A percentile compares a stretch with the other conserved stretches of the same genome.
phyloP scores from a whole-genome alignment of 2,113 vertebrate genomes.

The Chitala chitala region DNA sequence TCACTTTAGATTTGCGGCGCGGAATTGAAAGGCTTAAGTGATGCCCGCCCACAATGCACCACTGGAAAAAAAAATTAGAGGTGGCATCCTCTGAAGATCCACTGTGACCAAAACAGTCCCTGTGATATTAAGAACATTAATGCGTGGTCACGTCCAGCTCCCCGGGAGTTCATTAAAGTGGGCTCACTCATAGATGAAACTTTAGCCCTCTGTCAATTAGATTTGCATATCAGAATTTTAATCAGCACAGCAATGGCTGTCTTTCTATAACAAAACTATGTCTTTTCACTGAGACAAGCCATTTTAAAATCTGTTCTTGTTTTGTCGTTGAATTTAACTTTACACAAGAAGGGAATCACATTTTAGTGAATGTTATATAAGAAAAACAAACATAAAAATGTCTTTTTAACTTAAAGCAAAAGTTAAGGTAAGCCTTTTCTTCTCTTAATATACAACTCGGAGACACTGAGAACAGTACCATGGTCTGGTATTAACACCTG shows the following conservation, averaged over 20 bases:
- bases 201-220: constrained; percentile 23
- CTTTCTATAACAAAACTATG: background rate
- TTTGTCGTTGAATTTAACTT: no score
- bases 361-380: no score
- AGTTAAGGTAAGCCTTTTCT: no score
- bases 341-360: no score
- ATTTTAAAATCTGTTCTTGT: background rate
- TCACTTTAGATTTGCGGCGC: constrained; percentile 74
- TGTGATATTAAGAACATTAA: constrained; percentile 25
- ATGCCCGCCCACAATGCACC: constrained; percentile 50
- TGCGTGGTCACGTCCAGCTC: constrained; percentile 19
- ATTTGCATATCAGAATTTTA: constrained; percentile 23
- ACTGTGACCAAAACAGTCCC: constrained; percentile 14
- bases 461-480: no score
- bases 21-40: constrained; percentile 71
- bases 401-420: no score
- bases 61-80: background rate
- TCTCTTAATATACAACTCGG: no score
- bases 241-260: background rate
- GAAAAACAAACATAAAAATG: no score
- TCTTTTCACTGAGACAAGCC: background rate
- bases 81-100: background rate
- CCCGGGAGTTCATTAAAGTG: constrained; percentile 29
- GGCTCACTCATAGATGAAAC: constrained; percentile 29
- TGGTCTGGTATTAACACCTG: background rate